Evolutionary conservation across 92 coral and sea anemone genomes (phyloP), one percentile per base, ranked within the genome.

Genomic region (Porites divaricata): DNA sequence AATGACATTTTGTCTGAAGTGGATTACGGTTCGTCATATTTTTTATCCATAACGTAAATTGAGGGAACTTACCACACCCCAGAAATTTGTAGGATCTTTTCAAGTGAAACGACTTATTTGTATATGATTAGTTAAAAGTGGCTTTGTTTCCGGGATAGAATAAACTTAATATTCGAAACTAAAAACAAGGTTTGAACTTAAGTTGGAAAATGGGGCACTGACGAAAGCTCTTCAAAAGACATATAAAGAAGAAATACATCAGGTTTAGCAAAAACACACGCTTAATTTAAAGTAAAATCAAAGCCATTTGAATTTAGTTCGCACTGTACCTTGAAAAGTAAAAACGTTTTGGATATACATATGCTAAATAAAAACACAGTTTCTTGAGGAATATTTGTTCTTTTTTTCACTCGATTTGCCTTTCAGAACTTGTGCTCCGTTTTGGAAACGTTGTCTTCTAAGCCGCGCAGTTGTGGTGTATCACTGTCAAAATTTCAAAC

Each of bases 21-120:
- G 19, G n/a, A 61, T 61, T 21, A 61, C 14, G 14, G 14, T 57
- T 57, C 14, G 19, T 12, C 19, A 2, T 35, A 35, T 35, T 35
- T 57, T 57, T 57, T 57, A 9, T 57, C 19, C 53, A 12, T 16
- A 6, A 17, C 9, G 45, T 35, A 35, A 35, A 35, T 35, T 35
- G 4, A 35, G 45, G 45, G 45, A 53, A 26, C 4, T 21, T 26
- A 28, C 84, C 84, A 54, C 84, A 53, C 84, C 84, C 75, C 19
- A 50, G 16, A 4, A 53, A 59, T 16, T 66, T n/a, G 10, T 26
- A 9, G 45, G 53, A 67, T 65, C 17, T 25, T 67, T 54, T 79
- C 26, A 79, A 54, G 56, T 25, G 24, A 19, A 49, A 78, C 1
- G 21, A 26, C 2, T 35, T 78, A 58, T 75, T 75, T 75, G 79